Base-by-base conservation (phyloP, 2,113 vertebrate species). In the Lepidiolamprologus cunningtoni region DNA sequence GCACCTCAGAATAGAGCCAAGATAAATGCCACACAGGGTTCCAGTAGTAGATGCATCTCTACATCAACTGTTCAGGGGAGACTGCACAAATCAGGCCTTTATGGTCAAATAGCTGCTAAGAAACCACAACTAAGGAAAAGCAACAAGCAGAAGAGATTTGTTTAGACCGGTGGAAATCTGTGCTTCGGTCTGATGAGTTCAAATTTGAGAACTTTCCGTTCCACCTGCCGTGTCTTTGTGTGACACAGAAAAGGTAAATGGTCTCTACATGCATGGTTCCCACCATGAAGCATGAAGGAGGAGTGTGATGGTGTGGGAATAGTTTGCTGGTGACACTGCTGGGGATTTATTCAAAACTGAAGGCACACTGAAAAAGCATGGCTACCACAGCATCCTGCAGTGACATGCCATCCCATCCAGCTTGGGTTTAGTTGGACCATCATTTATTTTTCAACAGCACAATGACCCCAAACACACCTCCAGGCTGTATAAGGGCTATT, bases 361-460 rank as follows among this genome's bases (percentile, higher is more conserved):
- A 61, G 57, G 57, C 57, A 31, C 57, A 58, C 57, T 58, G 57
- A 17, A 31, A 2, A 9, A 31, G 14, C 26, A 61, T 61, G 57
- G 26, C 5, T 61, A 0, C 3, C 8, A 61, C 57, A 17, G 8
- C 0, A 31, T 28, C 57, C 57, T 61, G 57, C 26, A 61, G 14
- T 0, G 8, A 31, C 0, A 0, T 17, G 26, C 57, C 26, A 61
- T 61, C 26, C 0, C 14, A 61, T 61, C 26, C 0, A 0, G 26
- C 0, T 61, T 61, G 57, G 5, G 5, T 58, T 31, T 58, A 58
- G 26, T 31, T 61, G 14, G 57, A 31, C 54, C 13, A 58, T 33
- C 16, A 33, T 61, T 61, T 61, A 61, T 61, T 61, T 61, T 61
- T 0, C 57, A 61, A 61, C 57, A 61, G 57, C 0, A 61, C 28